Evolutionary conservation across 2,888 invertebrate genomes (phyloP), one percentile per base, ranked within the genome.

Genomic region (Xanthia togata): DNA sequence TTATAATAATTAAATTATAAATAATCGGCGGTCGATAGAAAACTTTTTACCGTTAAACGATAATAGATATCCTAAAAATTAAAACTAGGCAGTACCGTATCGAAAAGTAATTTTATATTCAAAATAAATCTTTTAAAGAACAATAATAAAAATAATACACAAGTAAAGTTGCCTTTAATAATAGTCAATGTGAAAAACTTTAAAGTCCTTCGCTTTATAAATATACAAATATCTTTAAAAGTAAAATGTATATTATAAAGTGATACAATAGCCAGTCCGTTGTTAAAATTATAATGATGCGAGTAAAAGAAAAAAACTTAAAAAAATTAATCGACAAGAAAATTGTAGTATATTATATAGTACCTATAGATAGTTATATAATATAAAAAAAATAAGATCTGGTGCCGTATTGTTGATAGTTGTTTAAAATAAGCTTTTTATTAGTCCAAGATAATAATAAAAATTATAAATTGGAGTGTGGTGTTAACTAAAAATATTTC

Each of bases 401-500:
- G 87, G 87, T 87, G 89, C 87, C 83, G 87, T 87, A 82, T 85
- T 76, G 81, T 88, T 87, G 70, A 78, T 85, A 83, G 76, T 86
- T 84, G 47, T 83, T 59, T 78, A 83, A 67, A 73, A 73, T 83
- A 81, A 77, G 76, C 64, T 74, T 79, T 62, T 68, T 78, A 69
- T 77, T 73, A 75, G 47, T 82, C 57, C 26, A 60, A 63, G 14
- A 47, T n/a, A 70, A 60, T 67, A 75, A 72, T 68, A 35, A 47
- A 76, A 31, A 31, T 31, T 31, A 2, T 31, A 2, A 31, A 31
- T 31, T 31, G 31, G 31, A 31, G n/a, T 31, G 53, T 23, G 14
- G 4, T 53, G 38, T 70, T 23, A 12, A 31, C 2, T 80, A 26
- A 55, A 55, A 44, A 41, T 9, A 8, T 55, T 53, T 20, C 23